These are phyloP conservation scores for Drosophila navojoa DNA, from an alignment of 1,140 invertebrate genomes.

Conservation along the genomic window DNA sequence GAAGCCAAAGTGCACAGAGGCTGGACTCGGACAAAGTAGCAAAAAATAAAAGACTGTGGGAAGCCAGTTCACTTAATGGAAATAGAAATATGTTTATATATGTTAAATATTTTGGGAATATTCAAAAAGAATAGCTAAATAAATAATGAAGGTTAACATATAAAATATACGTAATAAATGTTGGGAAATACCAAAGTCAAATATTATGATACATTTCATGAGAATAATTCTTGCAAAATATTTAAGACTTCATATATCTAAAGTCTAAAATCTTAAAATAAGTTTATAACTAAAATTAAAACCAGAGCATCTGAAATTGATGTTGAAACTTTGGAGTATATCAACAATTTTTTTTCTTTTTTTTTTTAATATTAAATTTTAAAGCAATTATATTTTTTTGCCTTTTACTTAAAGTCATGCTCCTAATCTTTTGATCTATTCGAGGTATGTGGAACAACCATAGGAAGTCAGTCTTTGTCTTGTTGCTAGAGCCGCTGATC, in stretches of 20 bases:
- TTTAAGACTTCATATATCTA: no score
- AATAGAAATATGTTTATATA: neutral
- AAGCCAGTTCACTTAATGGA: neutral
- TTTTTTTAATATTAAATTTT: neutral
- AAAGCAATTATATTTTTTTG: neutral
- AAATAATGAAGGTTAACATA: neutral
- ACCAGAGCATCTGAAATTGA: no score
- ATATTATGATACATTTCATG: no score
- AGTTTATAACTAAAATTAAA: no score
- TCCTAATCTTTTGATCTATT: neutral
- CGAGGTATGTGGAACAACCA: slow-evolving; percentile 15
- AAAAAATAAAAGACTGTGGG: slow-evolving; percentile 38
- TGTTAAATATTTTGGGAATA: neutral
- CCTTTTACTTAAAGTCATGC: neutral
- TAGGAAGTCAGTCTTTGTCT: neutral
- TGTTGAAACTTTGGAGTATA: no score
- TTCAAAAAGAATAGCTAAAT: neutral
- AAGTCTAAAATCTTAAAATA: no score
- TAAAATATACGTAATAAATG: no score
- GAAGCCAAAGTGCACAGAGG: slow-evolving; percentile 24
- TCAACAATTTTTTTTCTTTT: no score
- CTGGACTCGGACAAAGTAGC: slow-evolving; percentile 42
- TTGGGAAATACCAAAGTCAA: no score
- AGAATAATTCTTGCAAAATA: no score
- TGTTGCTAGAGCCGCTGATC: slow-evolving; percentile 12